Evolutionary conservation across 2,888 invertebrate species (phyloP).

Genomic region (Ormyrus pomaceus): DNA sequence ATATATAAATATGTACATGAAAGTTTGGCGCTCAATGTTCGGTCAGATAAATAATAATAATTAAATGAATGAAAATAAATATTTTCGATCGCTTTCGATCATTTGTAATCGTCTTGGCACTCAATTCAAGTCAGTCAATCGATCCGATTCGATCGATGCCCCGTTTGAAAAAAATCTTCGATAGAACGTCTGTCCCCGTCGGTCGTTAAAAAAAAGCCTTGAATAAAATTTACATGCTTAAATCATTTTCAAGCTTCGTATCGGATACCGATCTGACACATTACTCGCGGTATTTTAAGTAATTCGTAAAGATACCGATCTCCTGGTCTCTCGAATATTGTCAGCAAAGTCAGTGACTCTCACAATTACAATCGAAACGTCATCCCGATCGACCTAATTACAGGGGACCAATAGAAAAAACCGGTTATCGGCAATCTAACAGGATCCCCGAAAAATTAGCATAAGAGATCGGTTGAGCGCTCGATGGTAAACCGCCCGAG

Average conservation of each 20-base stretch:
- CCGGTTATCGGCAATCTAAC: conserved; percentile 13
- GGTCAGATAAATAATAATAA: conserved; percentile 48
- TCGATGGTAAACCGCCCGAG: too few species aligned
- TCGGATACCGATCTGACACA: background rate
- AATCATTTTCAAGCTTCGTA: background rate
- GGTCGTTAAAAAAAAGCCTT: background rate
- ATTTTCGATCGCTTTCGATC: conserved; percentile 34
- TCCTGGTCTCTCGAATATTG: too few species aligned
- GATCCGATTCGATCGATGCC: background rate
- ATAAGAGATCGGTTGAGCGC: background rate
- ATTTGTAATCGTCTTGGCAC: conserved; percentile 4
- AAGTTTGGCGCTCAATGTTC: conserved; percentile 23
- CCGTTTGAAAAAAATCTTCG: background rate
- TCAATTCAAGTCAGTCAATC: conserved; percentile 13
- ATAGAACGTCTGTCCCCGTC: background rate
- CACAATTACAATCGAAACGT: background rate
- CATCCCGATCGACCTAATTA: background rate
- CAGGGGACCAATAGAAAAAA: background rate
- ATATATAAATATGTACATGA: conserved; percentile 53
- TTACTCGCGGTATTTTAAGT: background rate
- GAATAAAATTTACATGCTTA: conserved; percentile 34
- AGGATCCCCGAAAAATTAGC: conserved; percentile 6
- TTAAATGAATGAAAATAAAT: conserved; percentile 47
- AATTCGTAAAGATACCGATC: conserved; percentile 6
- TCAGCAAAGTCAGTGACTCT: too few species aligned